Conservation (phyloP, 2,113 vertebrate genomes). For the Actenoides hombroni region DNA sequence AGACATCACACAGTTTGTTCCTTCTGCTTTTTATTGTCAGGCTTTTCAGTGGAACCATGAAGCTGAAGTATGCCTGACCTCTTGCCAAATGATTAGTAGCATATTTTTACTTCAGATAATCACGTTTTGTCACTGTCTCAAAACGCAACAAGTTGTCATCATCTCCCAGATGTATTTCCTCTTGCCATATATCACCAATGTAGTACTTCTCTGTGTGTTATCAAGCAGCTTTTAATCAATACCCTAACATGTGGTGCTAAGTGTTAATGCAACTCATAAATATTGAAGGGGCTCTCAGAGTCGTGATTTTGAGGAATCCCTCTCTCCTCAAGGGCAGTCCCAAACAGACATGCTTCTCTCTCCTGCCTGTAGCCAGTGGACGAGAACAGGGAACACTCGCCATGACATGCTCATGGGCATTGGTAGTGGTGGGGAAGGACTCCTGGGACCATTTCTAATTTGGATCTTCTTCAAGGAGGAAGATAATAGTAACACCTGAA, state of each 20-base stretch:
- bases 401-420: rapidly evolving
- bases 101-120: background rate
- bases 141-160: background rate
- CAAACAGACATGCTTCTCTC: rapidly evolving
- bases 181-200: background rate
- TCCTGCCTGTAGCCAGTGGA: rapidly evolving
- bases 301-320: background rate
- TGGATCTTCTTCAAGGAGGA: background rate
- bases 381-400: background rate
- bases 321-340: background rate
- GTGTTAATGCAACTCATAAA: background rate
- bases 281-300: background rate
- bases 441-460: background rate
- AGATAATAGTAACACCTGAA: background rate
- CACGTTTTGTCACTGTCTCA: background rate
- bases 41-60: background rate
- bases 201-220: background rate
- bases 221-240: background rate
- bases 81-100: background rate
- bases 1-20: background rate
- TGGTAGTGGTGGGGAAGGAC: rapidly evolving
- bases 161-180: background rate
- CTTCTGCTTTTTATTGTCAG: background rate
- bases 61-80: background rate
- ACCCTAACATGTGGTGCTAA: background rate